phyloP scores from a whole-genome alignment of 2,888 invertebrate species.

The Acrobasis suavella region DNA sequence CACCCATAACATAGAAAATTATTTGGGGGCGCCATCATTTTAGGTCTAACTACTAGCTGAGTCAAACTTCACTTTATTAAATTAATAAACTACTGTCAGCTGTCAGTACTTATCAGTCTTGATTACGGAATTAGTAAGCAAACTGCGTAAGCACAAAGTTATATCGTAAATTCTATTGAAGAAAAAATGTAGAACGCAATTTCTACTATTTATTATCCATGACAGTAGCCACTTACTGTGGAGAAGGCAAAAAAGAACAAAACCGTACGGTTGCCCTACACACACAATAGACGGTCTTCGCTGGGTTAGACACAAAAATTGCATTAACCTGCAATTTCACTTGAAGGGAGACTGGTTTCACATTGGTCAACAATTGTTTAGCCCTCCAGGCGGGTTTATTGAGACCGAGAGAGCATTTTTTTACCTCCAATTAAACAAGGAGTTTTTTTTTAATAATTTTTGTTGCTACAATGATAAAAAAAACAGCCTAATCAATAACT shows the following conservation, averaged over 20 bases:
- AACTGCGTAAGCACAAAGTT: too few relatives aligned
- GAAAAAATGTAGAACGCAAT: not conserved
- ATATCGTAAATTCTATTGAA: too few relatives aligned
- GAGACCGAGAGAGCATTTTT: not conserved
- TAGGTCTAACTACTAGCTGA: too few relatives aligned
- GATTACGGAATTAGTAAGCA: too few relatives aligned
- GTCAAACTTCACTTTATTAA: too few relatives aligned
- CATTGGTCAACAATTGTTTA: not conserved
- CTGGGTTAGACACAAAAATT: slow-evolving; percentile 22
- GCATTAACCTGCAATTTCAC: slow-evolving; percentile 24
- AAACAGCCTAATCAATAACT: too few relatives aligned
- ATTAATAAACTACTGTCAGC: too few relatives aligned
- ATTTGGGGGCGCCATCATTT: too few relatives aligned
- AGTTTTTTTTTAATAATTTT: not conserved
- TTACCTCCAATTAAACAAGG: not conserved
- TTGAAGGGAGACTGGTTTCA: not conserved
- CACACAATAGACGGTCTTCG: slow-evolving; percentile 19
- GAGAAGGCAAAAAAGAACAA: slow-evolving; percentile 3
- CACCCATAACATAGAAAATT: too few relatives aligned
- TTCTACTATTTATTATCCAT: slow-evolving; percentile 12
- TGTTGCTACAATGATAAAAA: too few relatives aligned
- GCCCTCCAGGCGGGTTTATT: not conserved
- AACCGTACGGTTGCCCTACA: slow-evolving; percentile 3
- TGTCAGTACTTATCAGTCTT: too few relatives aligned
- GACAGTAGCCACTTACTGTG: slow-evolving; percentile 18